Evolutionary conservation across 2,888 invertebrate species (phyloP), one percentile per base, ranked within the genome.

Genomic region (Nycteola revayana): DNA sequence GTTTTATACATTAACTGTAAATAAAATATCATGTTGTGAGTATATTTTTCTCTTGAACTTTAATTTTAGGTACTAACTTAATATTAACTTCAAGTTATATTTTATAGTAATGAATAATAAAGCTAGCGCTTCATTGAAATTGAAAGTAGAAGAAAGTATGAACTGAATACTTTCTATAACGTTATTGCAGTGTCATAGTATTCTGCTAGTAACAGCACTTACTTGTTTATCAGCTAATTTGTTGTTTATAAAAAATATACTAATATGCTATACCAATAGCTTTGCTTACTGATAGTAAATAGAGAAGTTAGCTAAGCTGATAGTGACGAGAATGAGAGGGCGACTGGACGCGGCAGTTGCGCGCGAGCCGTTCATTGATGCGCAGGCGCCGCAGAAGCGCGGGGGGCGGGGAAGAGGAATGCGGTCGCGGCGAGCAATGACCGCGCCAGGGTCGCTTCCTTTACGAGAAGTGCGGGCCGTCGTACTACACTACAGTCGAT

Each of bases 391-490:
- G 71, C 57, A 43, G 73, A 48, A 72, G 66, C 54, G 60, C 52
- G 72, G 66, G 73, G 67, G 59, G 71, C 61, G 75, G 67, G 73
- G 71, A 72, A 60, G 81, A 80, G 77, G 83, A 85, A 86, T 86
- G 86, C 85, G 86, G 83, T 79, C 86, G 86, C 76, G 77, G 82
- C 87, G 87, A 82, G 87, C 87, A 87, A 84, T 87, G 87, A 87
- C 87, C 87, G 85, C 84, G 82, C 83, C 87, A 87, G 87, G 87
- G 87, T 85, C 86, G 86, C 82, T 85, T 86, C 86, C 86, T 87
- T 86, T 86, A 86, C 87, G 81, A 86, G 86, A 82, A 84, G 75
- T 77, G 78, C 84, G 75, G 76, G 76, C 80, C 83, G 83, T 76
- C 82, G 85, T 86, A 85, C 85, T 85, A 86, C 84, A 79, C 86